Evolutionary conservation across 2,797 vertebrate species (phyloP), one percentile per base, ranked within the genome.

Genomic region (Myripristis murdjan): DNA sequence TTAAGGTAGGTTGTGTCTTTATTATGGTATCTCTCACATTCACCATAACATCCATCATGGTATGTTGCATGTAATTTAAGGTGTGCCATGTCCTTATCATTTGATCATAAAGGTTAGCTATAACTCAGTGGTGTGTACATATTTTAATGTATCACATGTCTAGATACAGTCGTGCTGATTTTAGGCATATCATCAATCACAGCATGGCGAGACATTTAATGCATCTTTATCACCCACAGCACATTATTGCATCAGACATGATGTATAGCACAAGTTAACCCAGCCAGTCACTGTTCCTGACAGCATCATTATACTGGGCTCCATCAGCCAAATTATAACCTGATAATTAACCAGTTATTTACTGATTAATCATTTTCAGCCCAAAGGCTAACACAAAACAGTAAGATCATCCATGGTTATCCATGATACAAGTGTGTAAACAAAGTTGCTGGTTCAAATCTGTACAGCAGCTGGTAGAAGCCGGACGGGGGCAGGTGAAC

Each of bases 21-120:
- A 68, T 75, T 37, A 52, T 8, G 6, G 15, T 4, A 49, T 20
- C 14, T 14, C 43, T 31, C 16, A 39, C 49, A 48, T 52, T 55
- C 39, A 15, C 43, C 7, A 10, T 8, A 5, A 39, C 73, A 81
- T 86, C 41, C 20, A 63, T 86, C 75, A n/a, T n/a, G n/a, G n/a
- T n/a, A 64, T 6, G 23, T 8, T 54, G 37, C 1, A 33, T 55
- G 47, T 10, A 28, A 41, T 67, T 60, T 24, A 41, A 61, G 52
- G 22, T 7, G 65, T 26, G 16, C 35, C 9, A 18, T n/a, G 39
- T 22, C 23, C 66, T 64, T 35, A 53, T 75, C 46, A 15, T 18
- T 18, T 2, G 41, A 68, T 56, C 56, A 33, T 41, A 46, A 43
- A 2, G 18, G 63, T 65, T 57, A 54, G n/a, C 24, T 44, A 8